A percentile compares a stretch with the other conserved stretches of the same genome.
These are phyloP conservation scores for Agrypnus murinus DNA, from an alignment of 2,888 invertebrate genomes.

Conservation along the genomic window DNA sequence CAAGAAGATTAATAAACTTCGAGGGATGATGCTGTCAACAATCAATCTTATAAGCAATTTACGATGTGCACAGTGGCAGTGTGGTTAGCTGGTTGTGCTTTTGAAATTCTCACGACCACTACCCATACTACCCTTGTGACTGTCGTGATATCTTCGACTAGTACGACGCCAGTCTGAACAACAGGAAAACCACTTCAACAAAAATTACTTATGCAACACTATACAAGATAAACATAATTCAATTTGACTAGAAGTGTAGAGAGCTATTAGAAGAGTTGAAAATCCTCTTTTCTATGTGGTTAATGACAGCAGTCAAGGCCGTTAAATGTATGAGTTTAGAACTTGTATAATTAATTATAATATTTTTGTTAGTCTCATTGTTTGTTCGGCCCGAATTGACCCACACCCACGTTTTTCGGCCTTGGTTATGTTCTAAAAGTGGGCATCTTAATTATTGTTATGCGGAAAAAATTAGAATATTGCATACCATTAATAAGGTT, in stretches of 20 bases:
- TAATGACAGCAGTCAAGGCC: constrained; percentile 34
- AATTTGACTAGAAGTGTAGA: no score
- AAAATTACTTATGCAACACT: constrained; percentile 6
- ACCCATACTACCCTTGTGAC: constrained; percentile 93
- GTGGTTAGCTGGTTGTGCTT: constrained; percentile 99
- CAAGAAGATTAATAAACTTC: neutral
- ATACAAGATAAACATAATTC: no score
- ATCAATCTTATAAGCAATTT: constrained; percentile 33
- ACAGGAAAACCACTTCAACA: no score
- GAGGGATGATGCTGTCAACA: neutral
- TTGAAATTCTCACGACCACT: constrained; percentile 87
- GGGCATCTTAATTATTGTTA: no score
- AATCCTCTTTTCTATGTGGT: constrained; percentile 15
- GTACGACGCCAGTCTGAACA: neutral
- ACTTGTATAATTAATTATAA: constrained; percentile 22
- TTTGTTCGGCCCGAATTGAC: constrained; percentile 12
- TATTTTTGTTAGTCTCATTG: constrained; percentile 23
- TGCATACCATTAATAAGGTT: no score
- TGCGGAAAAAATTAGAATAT: no score
- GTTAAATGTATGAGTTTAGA: constrained; percentile 9
- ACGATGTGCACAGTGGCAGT: constrained; percentile 90
- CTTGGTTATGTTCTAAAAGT: constrained; percentile 7
- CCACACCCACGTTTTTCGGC: constrained; percentile 13
- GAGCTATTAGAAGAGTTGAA: constrained; percentile 1
- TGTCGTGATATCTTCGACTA: constrained; percentile 65